A percentile compares a stretch with the other conserved stretches of the same genome.
phyloP scores from a whole-genome alignment of 2,113 vertebrate species.

The Dicaeum eximium region DNA sequence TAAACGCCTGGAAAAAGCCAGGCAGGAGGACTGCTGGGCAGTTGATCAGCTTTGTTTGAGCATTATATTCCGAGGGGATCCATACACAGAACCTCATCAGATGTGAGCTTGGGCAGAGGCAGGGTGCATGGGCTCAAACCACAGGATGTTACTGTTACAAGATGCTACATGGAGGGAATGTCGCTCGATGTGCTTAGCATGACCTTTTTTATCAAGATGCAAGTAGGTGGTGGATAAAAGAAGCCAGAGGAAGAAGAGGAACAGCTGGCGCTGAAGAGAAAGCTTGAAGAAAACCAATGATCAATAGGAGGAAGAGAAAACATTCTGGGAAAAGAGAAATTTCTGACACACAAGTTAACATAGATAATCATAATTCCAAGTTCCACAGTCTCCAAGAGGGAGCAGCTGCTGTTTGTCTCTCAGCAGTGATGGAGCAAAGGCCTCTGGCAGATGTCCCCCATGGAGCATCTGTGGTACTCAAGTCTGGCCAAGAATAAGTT shows the following conservation, averaged over 20 bases:
- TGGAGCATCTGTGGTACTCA: neutral
- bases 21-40: neutral
- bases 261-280: neutral
- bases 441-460: neutral
- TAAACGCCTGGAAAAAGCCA: neutral
- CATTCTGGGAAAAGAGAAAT: neutral
- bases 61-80: fast-evolving
- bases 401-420: neutral
- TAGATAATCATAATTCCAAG: neutral
- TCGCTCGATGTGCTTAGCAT: neutral
- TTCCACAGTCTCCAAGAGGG: neutral
- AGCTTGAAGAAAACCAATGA: neutral
- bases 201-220: neutral
- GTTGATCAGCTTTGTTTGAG: neutral
- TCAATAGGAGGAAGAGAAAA: neutral
- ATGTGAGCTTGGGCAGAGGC: neutral
- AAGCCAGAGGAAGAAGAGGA: neutral
- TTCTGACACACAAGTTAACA: fast-evolving
- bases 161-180: fast-evolving
- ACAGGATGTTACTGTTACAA: neutral
- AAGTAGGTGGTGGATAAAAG: neutral
- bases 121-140: neutral
- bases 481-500: neutral
- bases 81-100: neutral
- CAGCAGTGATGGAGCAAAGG: neutral